Base-by-base conservation (phyloP, 2,797 vertebrate genomes). In the Jordanella pulchra region DNA sequence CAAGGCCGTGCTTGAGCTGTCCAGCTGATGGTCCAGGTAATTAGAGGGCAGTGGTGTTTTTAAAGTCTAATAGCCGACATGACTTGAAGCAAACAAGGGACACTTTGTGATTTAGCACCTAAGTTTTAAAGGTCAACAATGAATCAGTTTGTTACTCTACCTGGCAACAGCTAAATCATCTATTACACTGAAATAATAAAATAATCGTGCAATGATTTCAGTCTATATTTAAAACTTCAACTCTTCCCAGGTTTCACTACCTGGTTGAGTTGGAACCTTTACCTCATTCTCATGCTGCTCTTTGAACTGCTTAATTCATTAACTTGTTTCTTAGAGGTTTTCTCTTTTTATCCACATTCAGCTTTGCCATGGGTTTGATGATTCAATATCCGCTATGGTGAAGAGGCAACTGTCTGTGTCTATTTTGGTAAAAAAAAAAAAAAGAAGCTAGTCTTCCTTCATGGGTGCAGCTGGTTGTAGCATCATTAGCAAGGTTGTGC, bases 21-120 rank as follows among this genome's bases (percentile, higher is more conserved):
- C 72, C 80, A 73, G 53, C 79, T 15, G n/a, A 67, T 72, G 69
- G 71, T 75, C 71, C 80, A 74, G 78, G 68, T 82, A 84, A 87
- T 89, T 77, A 82, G 73, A 4, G 32, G 61, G 44, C 27, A 70
- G 64, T 67, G 66, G 72, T 48, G 73, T 80, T 83, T 39, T 69
- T 56, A 63, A 75, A 71, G 75, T 64, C 15, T 74, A 67, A 82
- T 79, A 69, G 70, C 71, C 71, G 53, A 71, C 50, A 66, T 73
- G 64, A 61, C 73, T 28, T 76, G 45, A 73, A 18, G 12, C 32
- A 65, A 67, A 66, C 30, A 65, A 54, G 67, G 30, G 60, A 18
- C 7, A 32, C 15, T 14, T 39, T 65, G 54, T 65, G 63, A 56
- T 44, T 32, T 25, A 44, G 58, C 28, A 44, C n/a, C 55, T 30